Base-by-base conservation (phyloP, 2,888 invertebrate genomes). In the Ctena decussata region DNA sequence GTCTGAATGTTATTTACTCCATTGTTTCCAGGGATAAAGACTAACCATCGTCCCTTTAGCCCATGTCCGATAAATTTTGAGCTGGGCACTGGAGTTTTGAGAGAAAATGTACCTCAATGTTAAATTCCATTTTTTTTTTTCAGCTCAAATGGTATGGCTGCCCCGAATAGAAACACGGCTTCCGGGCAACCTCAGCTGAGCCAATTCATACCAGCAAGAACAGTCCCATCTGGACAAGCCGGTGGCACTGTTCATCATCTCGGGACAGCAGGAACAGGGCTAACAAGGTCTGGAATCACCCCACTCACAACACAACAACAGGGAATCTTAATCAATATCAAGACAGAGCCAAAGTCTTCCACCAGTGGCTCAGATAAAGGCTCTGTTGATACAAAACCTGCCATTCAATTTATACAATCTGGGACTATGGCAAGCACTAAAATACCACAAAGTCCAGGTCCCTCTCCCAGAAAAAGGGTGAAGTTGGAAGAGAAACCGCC, bases 401-500 rank as follows among this genome's bases (percentile, higher is more conserved):
- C 21, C 12, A 15, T 21, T 21, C 18, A 46, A n/a, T n/a, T n/a
- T 3, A 12, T 46, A n/a, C 46, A 12, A 46, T 46, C 46, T 21
- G n/a, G 30, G 15, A 30, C 65, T 35, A 65, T 65, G 65, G 65
- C 65, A 12, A 57, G 21, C 24, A 65, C 30, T 35, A 65, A 65
- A 24, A 35, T 65, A 21, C 35, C 65, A 30, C 35, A 32, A n/a
- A 83, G 78, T 37, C 65, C 86, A 12, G 92, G 92, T 18, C 92
- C 92, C 18, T 92, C 93, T 5, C 93, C 94, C 12, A 90, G 89
- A 70, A 94, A 95, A 91, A 92, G 92, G 85, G 82, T 92, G 69
- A 89, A 95, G 89, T 73, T 96, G 32, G 95, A 95, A 72, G 94
- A 95, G 77, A 92, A 92, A n/a, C 89, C 92, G 3, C 92, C 95